Evolutionary conservation across 2,113 vertebrate genomes (phyloP), one percentile per base, ranked within the genome.

Genomic region (Uropsilus gracilis): DNA sequence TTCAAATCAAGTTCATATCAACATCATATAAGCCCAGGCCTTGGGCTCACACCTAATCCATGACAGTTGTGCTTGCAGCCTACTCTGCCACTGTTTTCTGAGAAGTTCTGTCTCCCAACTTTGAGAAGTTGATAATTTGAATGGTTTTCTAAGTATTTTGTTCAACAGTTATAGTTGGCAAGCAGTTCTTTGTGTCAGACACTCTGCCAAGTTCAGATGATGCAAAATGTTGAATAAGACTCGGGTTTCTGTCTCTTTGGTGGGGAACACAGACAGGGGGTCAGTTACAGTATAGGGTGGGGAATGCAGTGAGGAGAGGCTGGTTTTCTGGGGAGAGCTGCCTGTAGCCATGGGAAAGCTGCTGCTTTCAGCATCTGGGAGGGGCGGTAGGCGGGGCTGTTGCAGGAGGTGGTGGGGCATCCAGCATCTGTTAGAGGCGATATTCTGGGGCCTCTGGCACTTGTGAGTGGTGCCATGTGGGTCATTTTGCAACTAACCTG

Each of bases 401-500:
- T 55, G 11, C 83, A 55, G 53, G 73, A 42, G 11, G 9, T 34
- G 78, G 34, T 75, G 50, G 50, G 28, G 75, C 12, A 22, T 71
- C 37, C 20, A 68, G 0, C 22, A 32, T 75, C 12, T 48, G 44
- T 26, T 93, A 69, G 57, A 61, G 77, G 82, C n/a, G n/a, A n/a
- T n/a, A n/a, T 42, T 44, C 34, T 92, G 18, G 44, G 71, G 37
- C 66, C 76, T 55, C 8, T 32, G 37, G 13, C 39, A 1, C 18
- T 75, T 81, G 42, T 63, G 42, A 91, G 14, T 46, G n/a, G 6
- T 59, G 42, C 83, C 73, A 68, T 73, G 24, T 34, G 3, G 5
- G 0, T 12, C n/a, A n/a, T n/a, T n/a, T n/a, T n/a, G n/a, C n/a
- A 14, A 92, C 78, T 97, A 75, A 97, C 61, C 20, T 92, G 42